phyloP scores from a whole-genome alignment of 2,888 invertebrate species.

The Netelia inedita region DNA sequence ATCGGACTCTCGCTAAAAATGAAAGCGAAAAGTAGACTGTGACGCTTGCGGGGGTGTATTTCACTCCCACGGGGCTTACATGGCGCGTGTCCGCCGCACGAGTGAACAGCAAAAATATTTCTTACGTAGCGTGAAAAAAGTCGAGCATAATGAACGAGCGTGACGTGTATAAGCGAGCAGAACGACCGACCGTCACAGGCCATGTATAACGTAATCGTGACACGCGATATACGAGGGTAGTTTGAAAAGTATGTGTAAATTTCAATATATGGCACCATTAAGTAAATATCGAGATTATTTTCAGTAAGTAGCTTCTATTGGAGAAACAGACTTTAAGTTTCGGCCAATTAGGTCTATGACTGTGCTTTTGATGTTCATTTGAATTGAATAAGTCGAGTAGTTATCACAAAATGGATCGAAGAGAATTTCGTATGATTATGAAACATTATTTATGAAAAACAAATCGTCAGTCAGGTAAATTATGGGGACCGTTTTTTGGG shows the following conservation, averaged over 20 bases:
- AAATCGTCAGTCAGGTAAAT: too few relatives aligned
- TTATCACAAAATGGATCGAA: too few relatives aligned
- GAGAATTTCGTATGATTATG: too few relatives aligned
- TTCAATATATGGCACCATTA: too few relatives aligned
- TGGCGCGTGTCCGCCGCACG: not conserved
- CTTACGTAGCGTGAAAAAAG: conserved; percentile 33
- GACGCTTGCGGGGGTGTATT: not conserved
- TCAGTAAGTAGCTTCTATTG: too few relatives aligned
- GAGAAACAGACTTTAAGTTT: too few relatives aligned
- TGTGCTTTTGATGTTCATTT: too few relatives aligned
- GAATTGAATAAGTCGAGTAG: too few relatives aligned
- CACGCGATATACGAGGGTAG: not conserved
- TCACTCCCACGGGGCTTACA: conserved; percentile 1
- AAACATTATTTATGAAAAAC: too few relatives aligned
- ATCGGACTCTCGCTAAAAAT: conserved; percentile 49
- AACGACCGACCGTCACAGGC: conserved; percentile 26
- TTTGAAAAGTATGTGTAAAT: not conserved
- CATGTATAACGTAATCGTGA: conserved; percentile 33
- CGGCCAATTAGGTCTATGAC: too few relatives aligned
- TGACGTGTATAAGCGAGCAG: conserved; percentile 7
- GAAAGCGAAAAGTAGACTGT: conserved; percentile 27
- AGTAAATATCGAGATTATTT: too few relatives aligned
- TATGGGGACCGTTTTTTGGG: too few relatives aligned
- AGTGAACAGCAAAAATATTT: conserved; percentile 14
- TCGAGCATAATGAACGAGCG: conserved; percentile 42